phyloP scores from a whole-genome alignment of 2,797 vertebrate genomes.

The Acanthornis magna region DNA sequence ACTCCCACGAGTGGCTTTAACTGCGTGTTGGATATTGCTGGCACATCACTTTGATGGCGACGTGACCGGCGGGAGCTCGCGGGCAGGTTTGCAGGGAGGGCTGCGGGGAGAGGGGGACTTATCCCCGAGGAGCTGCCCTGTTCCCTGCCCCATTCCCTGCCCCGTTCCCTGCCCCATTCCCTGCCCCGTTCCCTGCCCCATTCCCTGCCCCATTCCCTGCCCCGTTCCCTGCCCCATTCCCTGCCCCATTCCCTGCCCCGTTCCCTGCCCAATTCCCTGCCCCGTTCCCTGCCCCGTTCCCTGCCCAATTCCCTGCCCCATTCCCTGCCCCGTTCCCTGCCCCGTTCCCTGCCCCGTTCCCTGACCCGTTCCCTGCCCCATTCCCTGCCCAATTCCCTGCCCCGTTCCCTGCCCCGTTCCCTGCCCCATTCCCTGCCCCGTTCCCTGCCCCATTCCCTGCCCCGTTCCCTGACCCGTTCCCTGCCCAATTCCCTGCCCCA shows the following conservation, averaged over 20 bases:
- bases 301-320: too few relatives aligned
- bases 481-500: too few relatives aligned
- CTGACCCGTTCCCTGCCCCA: too few relatives aligned
- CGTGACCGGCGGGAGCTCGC: constrained; percentile 27
- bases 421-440: background rate
- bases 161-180: too few relatives aligned
- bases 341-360: background rate
- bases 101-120: background rate
- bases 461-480: too few relatives aligned
- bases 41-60: constrained; percentile 63
- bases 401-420: too few relatives aligned
- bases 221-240: too few relatives aligned
- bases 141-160: background rate
- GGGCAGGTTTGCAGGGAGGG: background rate
- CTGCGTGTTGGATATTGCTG: constrained; percentile 64
- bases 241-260: too few relatives aligned
- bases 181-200: too few relatives aligned
- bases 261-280: background rate
- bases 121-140: background rate
- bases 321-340: too few relatives aligned
- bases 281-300: background rate
- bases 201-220: background rate
- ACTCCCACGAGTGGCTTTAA: constrained; percentile 68
- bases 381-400: too few relatives aligned
- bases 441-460: background rate